Evolutionary conservation across 2,888 invertebrate genomes (phyloP).

Genomic region (Machimus rusticus): DNA sequence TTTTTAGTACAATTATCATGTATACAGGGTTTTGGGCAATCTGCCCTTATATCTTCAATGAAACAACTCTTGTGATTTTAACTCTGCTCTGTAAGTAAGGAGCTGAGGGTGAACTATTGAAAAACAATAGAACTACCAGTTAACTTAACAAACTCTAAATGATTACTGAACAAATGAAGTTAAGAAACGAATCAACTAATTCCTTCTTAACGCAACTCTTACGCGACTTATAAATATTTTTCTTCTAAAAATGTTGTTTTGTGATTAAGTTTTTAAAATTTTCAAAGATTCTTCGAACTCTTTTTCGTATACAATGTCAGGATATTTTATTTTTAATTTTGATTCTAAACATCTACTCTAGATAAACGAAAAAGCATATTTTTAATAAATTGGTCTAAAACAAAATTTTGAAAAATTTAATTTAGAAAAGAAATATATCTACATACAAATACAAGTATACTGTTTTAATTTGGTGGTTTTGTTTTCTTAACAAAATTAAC

Average conservation of each 20-base stretch:
- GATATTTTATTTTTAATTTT: conserved; percentile 31
- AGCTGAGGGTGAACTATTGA: not conserved
- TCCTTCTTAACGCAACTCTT: not conserved
- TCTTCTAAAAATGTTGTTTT: not conserved
- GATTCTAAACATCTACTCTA: conserved; percentile 15
- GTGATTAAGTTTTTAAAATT: not conserved
- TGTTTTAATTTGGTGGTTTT: not conserved
- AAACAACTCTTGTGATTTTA: not conserved
- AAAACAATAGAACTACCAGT: not conserved
- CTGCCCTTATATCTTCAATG: not conserved
- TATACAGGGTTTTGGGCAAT: not conserved
- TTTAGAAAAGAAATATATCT: not conserved
- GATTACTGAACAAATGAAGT: not conserved
- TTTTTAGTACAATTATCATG: not conserved
- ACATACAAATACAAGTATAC: not conserved
- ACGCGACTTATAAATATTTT: not conserved
- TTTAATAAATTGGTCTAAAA: not conserved
- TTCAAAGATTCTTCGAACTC: conserved; percentile 27
- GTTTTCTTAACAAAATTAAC: not conserved
- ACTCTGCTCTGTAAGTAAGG: not conserved
- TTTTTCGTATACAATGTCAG: conserved; percentile 38
- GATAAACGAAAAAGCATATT: not conserved
- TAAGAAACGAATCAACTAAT: not conserved
- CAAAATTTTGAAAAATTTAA: not conserved
- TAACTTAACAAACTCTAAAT: not conserved